Conservation (phyloP, 2,888 invertebrate genomes). For the Crepidodera aurea region DNA sequence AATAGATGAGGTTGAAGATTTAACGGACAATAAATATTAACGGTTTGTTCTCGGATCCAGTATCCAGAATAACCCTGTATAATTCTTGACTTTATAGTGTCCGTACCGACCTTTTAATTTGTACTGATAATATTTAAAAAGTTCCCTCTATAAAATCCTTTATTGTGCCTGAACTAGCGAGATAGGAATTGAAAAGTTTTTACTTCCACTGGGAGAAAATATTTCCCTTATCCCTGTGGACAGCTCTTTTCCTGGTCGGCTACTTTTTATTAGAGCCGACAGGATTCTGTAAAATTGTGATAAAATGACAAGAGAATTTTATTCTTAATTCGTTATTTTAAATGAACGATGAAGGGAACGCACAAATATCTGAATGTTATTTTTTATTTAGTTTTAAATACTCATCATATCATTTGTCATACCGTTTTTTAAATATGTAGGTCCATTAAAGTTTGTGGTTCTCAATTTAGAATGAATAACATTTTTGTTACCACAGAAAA, state of each 20-base stretch:
- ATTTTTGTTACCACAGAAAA: no score
- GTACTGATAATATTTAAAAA: conserved; percentile 50
- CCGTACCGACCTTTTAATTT: conserved; percentile 31
- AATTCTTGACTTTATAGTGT: conserved; percentile 4
- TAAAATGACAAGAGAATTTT: not conserved
- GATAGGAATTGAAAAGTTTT: conserved; percentile 57
- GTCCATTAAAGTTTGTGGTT: no score
- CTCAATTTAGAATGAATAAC: no score
- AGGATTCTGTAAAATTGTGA: not conserved
- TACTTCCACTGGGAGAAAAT: conserved; percentile 53
- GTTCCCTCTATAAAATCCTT: conserved; percentile 56
- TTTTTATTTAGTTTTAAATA: no score
- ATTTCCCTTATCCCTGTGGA: conserved; percentile 57
- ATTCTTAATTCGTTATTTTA: no score
- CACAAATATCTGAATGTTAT: no score
- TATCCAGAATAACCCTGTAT: not conserved
- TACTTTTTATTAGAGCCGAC: not conserved
- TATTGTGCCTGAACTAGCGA: conserved; percentile 54
- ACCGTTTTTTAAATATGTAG: no score
- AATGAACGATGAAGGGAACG: no score
- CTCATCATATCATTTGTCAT: no score
- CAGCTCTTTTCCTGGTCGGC: conserved; percentile 47
- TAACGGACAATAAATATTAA: no score
- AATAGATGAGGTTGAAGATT: no score
- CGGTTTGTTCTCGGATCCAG: no score